Conservation (phyloP, 2,797 vertebrate genomes). For the Hipposideros larvatus region DNA sequence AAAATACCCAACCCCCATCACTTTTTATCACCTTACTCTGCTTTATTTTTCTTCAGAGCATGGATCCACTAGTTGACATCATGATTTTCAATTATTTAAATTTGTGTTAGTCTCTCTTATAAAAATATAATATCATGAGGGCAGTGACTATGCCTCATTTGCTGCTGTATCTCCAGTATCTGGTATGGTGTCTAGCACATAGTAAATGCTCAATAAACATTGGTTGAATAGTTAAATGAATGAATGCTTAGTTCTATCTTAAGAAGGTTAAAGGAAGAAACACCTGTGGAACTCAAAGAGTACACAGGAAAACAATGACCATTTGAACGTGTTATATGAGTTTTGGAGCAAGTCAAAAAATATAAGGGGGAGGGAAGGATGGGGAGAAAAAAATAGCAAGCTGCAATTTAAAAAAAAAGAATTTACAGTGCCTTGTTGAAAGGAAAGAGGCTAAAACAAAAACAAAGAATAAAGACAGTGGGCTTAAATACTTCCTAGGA, state of each 20-base stretch:
- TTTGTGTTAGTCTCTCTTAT: not conserved
- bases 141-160: not conserved
- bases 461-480: conserved; percentile 3
- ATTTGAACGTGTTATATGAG: not conserved
- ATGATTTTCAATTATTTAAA: not conserved
- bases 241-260: not conserved
- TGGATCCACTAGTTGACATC: not conserved
- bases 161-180: not conserved
- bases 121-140: not conserved
- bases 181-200: not conserved
- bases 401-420: not conserved
- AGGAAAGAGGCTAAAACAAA: conserved; percentile 44
- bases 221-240: not conserved
- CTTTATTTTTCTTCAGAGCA: not conserved
- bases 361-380: not conserved
- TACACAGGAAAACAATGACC: not conserved
- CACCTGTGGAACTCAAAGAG: not conserved
- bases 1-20: not conserved
- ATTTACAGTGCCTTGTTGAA: not conserved
- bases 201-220: not conserved
- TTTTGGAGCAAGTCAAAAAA: conserved; percentile 35
- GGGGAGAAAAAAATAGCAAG: not conserved
- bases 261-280: not conserved
- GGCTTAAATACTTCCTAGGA: conserved; percentile 42
- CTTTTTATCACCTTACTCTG: not conserved